These are phyloP conservation scores for Seira ritae DNA, from an alignment of 2,888 invertebrate species.

Conservation along the genomic window DNA sequence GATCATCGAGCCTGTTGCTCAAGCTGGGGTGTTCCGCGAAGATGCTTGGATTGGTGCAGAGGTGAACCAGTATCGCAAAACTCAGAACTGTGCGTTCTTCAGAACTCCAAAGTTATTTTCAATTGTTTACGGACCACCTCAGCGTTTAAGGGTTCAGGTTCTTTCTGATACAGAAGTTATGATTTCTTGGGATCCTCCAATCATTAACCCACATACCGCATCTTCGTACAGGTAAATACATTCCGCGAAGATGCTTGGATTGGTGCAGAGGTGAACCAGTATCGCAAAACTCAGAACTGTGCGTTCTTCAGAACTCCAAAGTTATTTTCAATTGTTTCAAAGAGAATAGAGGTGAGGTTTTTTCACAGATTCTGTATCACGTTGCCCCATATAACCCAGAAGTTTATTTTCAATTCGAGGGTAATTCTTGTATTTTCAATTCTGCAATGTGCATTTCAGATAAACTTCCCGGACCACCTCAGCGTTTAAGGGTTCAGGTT, in stretches of 20 bases:
- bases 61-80: slow-evolving; percentile 83
- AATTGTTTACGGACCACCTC: slow-evolving; percentile 91
- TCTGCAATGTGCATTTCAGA: slow-evolving; percentile 75
- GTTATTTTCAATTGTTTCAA: slow-evolving; percentile 89
- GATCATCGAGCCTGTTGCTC: slow-evolving; percentile 92
- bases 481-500: slow-evolving; percentile 80
- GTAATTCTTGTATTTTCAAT: too few relatives aligned
- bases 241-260: slow-evolving; percentile 87
- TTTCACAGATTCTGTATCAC: too few relatives aligned
- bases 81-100: slow-evolving; percentile 82
- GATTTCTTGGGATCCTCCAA: slow-evolving; percentile 86
- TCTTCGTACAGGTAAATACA: slow-evolving; percentile 82
- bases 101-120: slow-evolving; percentile 85
- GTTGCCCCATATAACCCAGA: too few relatives aligned
- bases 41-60: slow-evolving; percentile 87
- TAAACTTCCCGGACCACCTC: slow-evolving; percentile 88
- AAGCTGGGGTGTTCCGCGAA: slow-evolving; percentile 84
- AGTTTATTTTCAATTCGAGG: too few relatives aligned
- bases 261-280: slow-evolving; percentile 89
- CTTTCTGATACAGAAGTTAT: slow-evolving; percentile 80
- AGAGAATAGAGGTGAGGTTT: slow-evolving; percentile 82
- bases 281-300: slow-evolving; percentile 80
- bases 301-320: slow-evolving; percentile 84
- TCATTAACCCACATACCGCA: slow-evolving; percentile 88
- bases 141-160: slow-evolving; percentile 80